These are phyloP conservation scores for Microtus richardsoni DNA, from an alignment of 2,113 vertebrate species.

Conservation along the genomic window DNA sequence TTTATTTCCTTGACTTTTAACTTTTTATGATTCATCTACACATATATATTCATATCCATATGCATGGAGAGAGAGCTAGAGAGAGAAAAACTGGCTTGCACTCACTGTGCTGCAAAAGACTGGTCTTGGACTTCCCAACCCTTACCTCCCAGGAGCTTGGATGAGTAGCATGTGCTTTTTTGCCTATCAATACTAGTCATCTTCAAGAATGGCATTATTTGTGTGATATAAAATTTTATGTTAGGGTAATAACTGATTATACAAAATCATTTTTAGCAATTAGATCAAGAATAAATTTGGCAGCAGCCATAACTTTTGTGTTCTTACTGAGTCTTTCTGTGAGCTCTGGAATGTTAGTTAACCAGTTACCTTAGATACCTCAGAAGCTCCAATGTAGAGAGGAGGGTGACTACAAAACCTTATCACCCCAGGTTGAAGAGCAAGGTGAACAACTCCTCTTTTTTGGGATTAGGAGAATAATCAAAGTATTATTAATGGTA, in stretches of 20 bases:
- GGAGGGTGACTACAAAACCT: neutral
- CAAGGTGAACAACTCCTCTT: neutral
- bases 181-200: neutral
- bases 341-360: conserved; percentile 42
- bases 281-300: conserved; percentile 35
- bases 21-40: neutral
- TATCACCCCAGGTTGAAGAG: conserved; percentile 17
- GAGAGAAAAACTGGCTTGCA: neutral
- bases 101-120: neutral
- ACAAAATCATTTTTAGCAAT: neutral
- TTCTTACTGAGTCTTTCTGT: conserved; percentile 35
- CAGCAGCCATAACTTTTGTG: conserved; percentile 35
- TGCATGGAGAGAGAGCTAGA: neutral
- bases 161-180: neutral
- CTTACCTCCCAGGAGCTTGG: neutral
- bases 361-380: conserved; percentile 12
- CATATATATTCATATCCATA: neutral
- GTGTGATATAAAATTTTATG: conserved; percentile 4
- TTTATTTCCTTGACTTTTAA: neutral
- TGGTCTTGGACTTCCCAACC: neutral
- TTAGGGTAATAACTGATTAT: conserved; percentile 36
- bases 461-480: neutral
- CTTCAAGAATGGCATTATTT: conserved; percentile 9
- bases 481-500: neutral
- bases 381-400: conserved; percentile 29